Base-by-base conservation (phyloP, 2,888 invertebrate genomes). In the Artemia sinica region DNA sequence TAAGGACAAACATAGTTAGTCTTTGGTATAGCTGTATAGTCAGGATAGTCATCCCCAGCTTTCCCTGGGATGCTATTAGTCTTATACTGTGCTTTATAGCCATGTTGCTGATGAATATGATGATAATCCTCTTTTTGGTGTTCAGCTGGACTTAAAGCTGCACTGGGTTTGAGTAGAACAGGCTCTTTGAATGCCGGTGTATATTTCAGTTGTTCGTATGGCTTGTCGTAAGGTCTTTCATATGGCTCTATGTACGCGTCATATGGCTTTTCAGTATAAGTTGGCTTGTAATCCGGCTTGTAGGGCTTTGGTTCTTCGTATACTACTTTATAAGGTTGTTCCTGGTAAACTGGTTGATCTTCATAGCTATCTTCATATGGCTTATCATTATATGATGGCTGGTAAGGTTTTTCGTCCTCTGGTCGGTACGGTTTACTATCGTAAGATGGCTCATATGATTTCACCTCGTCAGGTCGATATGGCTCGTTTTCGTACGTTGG, bases 241-340 rank as follows among this genome's bases (percentile, higher is more conserved):
- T n/a, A 41, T 5, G 41, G 41, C 3, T 41, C 41, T 41, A 41
- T 41, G 41, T 41, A 41, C 6, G 63, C 8, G 8, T 58, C 28
- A 28, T 10, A 58, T 10, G 63, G 63, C 28, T 48, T 63, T 12
- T 66, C 41, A 13, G 14, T 14, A 9, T 67, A 67, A 18, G 65
- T 68, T 66, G 68, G 69, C 50, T 69, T 67, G 63, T 63, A 68
- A 7, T 52, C 65, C n/a, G 67, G 41, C 14, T 65, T 68, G 66
- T 67, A 67, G 12, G 65, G 65, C 10, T 58, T 58, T 12, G 65
- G 65, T 49, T 18, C 10, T 67, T 67, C 49, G 67, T 67, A 67
- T 12, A 18, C 67, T 48, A 49, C 49, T 50, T 67, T 67, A 49
- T 69, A 69, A 13, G 41, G 12, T 58, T 58, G 14, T 18, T n/a